Base-by-base conservation (phyloP, 2,888 invertebrate genomes). In the Prosopocoilus inquinatus region DNA sequence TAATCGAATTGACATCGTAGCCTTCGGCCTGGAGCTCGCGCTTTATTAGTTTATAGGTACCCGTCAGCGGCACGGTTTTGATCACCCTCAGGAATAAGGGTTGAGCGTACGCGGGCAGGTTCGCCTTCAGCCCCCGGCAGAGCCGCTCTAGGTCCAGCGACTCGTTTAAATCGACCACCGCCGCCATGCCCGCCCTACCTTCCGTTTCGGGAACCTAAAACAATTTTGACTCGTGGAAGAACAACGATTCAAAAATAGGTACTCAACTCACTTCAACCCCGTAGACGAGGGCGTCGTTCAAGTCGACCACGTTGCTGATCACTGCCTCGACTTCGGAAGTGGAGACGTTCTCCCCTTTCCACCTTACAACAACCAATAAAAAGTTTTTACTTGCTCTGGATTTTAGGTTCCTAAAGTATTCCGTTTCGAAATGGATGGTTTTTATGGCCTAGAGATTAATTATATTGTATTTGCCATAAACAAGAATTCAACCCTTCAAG, bases 341-440 rank as follows among this genome's bases (percentile, higher is more conserved):
- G 55, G 96, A 90, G 1, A 98, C 96, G 75, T 98, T 98, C 80
- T 99, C 97, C 9, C 98, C 97, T 72, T 93, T 89, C 95, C 95
- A 96, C 49, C 76, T 74, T 55, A 52, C 67, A 65, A 57, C 47
- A 28, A 28, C 20, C 20, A n/a, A n/a, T 7, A 2, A 16, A 28
- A 28, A 4, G 7, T 28, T 28, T 28, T 28, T 28, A 5, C 7
- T 20, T 20, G 1, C 5, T 28, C n/a, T n/a, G n/a, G n/a, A n/a
- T n/a, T n/a, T n/a, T n/a, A n/a, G n/a, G n/a, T n/a, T n/a, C n/a
- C n/a, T n/a, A n/a, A n/a, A n/a, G n/a, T n/a, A n/a, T n/a, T n/a
- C n/a, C n/a, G n/a, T n/a, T n/a, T n/a, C n/a, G n/a, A n/a, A n/a
- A n/a, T n/a, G n/a, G n/a, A n/a, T n/a, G n/a, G n/a, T n/a, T n/a